Evolutionary conservation across 2,797 vertebrate species (phyloP).

Genomic region (Poecilia gillii): DNA sequence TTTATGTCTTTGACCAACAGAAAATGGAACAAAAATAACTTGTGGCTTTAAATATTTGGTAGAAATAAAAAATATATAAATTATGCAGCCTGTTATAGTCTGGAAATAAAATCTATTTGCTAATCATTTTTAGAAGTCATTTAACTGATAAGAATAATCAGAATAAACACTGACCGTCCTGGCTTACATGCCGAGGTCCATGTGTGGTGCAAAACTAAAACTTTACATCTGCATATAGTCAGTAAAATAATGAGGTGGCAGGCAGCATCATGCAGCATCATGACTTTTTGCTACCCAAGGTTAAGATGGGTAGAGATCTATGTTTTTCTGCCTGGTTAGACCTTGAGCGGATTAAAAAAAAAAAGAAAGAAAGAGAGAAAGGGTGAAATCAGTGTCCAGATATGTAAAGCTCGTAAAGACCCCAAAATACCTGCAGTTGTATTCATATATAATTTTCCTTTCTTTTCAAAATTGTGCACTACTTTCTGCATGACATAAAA

Average conservation of each 20-base stretch:
- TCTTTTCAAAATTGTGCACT: background rate
- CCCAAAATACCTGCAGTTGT: background rate
- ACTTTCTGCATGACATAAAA: background rate
- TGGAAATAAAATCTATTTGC: background rate
- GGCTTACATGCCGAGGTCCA: background rate
- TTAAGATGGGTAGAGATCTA: background rate
- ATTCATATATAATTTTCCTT: background rate
- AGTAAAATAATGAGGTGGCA: background rate
- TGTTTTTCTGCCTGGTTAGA: background rate
- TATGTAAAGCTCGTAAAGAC: too few relatives aligned
- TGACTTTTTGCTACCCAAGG: background rate
- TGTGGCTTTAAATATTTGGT: background rate
- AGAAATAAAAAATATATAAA: background rate
- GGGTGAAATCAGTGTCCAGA: background rate
- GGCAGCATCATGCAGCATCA: background rate
- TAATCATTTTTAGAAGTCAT: background rate
- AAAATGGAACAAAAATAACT: background rate
- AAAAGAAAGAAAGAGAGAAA: too few relatives aligned
- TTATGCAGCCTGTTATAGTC: background rate
- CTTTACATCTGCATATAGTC: background rate
- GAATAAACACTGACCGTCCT: background rate
- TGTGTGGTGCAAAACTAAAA: background rate
- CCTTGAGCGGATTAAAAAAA: background rate
- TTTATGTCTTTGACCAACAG: background rate
- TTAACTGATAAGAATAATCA: background rate